phyloP scores from a whole-genome alignment of 2,888 invertebrate genomes.

The Pachydiplax longipennis region DNA sequence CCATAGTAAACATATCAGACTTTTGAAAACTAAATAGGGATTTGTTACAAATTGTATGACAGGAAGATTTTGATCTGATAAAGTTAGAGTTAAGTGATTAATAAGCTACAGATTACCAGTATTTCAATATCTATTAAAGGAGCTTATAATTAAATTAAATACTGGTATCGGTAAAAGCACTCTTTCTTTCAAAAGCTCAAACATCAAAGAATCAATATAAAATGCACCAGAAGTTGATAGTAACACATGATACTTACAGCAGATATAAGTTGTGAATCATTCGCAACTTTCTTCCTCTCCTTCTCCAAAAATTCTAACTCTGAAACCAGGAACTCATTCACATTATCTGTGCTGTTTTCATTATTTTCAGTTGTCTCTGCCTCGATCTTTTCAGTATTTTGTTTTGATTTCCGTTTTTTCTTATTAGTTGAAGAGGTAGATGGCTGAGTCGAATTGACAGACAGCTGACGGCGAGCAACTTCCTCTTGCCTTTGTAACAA shows the following conservation, averaged over 20 bases:
- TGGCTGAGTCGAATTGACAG: not conserved
- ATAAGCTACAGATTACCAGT: too few species aligned
- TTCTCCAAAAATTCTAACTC: constrained; percentile 54
- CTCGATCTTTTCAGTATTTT: not conserved
- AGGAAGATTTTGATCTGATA: too few species aligned
- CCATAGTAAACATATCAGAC: too few species aligned
- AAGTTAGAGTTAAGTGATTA: too few species aligned
- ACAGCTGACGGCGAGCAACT: not conserved
- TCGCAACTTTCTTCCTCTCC: constrained; percentile 47
- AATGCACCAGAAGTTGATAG: not conserved
- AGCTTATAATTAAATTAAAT: too few species aligned
- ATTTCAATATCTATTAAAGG: too few species aligned
- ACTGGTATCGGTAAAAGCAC: too few species aligned
- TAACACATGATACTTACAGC: constrained; percentile 26
- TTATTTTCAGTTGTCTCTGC: constrained; percentile 58
- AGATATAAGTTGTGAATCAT: constrained; percentile 45
- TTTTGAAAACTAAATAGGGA: too few species aligned
- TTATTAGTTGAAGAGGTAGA: not conserved
- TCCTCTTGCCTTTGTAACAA: constrained; percentile 17
- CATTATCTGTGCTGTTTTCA: constrained; percentile 61
- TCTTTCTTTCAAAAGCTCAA: too few species aligned
- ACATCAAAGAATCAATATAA: too few species aligned
- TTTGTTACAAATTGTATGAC: too few species aligned
- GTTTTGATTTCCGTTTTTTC: not conserved
- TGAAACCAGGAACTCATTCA: constrained; percentile 64